Conservation (phyloP, 2,888 invertebrate species). For the Tholera decimalis region DNA sequence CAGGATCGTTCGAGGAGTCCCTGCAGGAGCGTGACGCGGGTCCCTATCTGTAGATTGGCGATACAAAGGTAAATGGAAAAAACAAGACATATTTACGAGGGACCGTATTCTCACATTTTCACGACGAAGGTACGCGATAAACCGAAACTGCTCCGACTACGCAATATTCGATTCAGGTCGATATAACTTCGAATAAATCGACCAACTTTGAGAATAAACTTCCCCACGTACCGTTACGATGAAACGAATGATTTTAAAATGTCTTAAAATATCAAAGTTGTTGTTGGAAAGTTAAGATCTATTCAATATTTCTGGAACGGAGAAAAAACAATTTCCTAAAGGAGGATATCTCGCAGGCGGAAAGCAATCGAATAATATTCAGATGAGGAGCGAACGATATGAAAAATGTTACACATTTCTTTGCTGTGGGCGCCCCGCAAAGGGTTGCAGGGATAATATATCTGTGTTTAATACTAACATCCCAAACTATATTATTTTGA, state of each 20-base stretch:
- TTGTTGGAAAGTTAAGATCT: constrained; percentile 61
- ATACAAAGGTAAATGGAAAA: constrained; percentile 77
- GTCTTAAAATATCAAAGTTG: constrained; percentile 58
- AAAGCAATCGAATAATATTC: constrained; percentile 81
- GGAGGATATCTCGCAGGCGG: constrained; percentile 68
- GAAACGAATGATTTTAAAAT: constrained; percentile 62
- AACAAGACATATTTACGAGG: constrained; percentile 81
- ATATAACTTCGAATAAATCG: constrained; percentile 66
- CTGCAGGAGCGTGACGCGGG: constrained; percentile 75
- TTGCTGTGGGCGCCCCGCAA: constrained; percentile 58
- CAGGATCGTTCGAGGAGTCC: constrained; percentile 74
- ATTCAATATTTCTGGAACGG: constrained; percentile 68
- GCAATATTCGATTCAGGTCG: constrained; percentile 68
- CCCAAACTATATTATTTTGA: neutral
- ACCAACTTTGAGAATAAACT: constrained; percentile 56
- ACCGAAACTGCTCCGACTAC: constrained; percentile 66
- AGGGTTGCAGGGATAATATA: constrained; percentile 61
- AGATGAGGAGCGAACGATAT: constrained; percentile 74
- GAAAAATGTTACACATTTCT: constrained; percentile 74
- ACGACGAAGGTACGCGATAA: constrained; percentile 69
- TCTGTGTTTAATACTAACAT: constrained; percentile 50
- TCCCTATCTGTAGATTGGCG: constrained; percentile 72
- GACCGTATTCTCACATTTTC: constrained; percentile 74
- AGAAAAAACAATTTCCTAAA: constrained; percentile 74
- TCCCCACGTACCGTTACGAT: constrained; percentile 42